Conservation (phyloP, 1,140 invertebrate genomes). For the Megalopta genalis region DNA sequence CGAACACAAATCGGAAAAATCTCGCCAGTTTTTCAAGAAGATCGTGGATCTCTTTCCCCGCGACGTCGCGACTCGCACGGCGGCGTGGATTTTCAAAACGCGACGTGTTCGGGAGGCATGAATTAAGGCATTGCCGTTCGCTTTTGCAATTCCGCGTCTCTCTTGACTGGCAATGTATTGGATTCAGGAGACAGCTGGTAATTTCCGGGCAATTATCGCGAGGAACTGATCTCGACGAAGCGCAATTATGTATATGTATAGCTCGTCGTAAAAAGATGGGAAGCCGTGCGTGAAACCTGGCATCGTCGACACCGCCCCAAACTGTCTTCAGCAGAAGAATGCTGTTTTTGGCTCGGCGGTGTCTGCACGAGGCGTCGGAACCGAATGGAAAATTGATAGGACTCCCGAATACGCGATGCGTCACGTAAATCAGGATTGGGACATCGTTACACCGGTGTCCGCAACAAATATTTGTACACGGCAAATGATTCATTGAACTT, state of each 20-base stretch:
- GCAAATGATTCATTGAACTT: too few species aligned
- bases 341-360: neutral
- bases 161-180: constrained; percentile 26
- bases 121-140: constrained; percentile 22
- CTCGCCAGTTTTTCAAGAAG: too few species aligned
- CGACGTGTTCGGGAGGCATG: neutral
- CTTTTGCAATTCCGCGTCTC: constrained; percentile 19
- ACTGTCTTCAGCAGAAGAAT: neutral
- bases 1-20: constrained; percentile 56
- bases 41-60: too few species aligned
- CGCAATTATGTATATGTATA: constrained; percentile 11
- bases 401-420: too few species aligned
- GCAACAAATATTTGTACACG: too few species aligned
- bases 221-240: constrained; percentile 39
- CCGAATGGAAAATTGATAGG: neutral
- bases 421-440: too few species aligned
- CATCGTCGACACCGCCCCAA: neutral
- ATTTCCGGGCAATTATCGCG: constrained; percentile 42
- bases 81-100: neutral
- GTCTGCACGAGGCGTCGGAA: neutral
- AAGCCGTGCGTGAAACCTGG: constrained; percentile 28
- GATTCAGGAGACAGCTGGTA: constrained; percentile 39
- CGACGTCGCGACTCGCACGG: neutral
- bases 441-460: too few species aligned
- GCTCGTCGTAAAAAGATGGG: constrained; percentile 10